Percentiles rank a stretch among this genome's conserved stretches.
phyloP scores from a whole-genome alignment of 1,140 invertebrate species.

The Myzus persicae region DNA sequence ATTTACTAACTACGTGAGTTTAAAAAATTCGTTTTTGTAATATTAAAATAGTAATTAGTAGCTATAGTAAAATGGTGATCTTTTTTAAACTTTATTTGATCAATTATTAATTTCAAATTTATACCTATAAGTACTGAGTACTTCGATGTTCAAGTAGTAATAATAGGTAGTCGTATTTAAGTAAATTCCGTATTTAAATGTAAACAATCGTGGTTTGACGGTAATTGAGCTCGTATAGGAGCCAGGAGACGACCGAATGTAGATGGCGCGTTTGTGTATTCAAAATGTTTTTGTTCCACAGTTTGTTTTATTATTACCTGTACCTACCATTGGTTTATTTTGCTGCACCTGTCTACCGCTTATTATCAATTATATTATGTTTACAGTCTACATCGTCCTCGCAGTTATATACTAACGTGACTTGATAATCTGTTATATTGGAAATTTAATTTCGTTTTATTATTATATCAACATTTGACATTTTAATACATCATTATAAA shows the following conservation, averaged over 20 bases:
- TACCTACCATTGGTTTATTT: not conserved
- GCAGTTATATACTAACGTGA: not conserved
- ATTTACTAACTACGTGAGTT: not conserved
- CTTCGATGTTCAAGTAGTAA: not conserved
- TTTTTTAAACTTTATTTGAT: not conserved
- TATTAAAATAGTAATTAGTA: not conserved
- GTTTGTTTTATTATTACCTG: not conserved
- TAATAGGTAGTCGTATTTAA: not conserved
- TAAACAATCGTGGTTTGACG: not conserved
- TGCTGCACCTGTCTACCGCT: not conserved
- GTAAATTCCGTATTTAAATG: not conserved
- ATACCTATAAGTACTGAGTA: not conserved
- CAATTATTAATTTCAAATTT: not conserved
- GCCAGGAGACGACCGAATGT: not conserved
- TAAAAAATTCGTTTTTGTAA: not conserved
- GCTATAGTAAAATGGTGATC: not conserved
- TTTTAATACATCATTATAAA: not conserved
- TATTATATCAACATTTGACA: not conserved
- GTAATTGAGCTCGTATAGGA: not conserved
- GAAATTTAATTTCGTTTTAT: not conserved
- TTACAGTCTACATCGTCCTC: not conserved
- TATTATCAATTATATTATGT: not conserved
- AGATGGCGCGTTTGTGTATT: not conserved
- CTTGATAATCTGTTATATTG: not conserved
- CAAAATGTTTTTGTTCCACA: not conserved